phyloP scores from a whole-genome alignment of 2,113 vertebrate species.

The Rhizomys pruinosus region DNA sequence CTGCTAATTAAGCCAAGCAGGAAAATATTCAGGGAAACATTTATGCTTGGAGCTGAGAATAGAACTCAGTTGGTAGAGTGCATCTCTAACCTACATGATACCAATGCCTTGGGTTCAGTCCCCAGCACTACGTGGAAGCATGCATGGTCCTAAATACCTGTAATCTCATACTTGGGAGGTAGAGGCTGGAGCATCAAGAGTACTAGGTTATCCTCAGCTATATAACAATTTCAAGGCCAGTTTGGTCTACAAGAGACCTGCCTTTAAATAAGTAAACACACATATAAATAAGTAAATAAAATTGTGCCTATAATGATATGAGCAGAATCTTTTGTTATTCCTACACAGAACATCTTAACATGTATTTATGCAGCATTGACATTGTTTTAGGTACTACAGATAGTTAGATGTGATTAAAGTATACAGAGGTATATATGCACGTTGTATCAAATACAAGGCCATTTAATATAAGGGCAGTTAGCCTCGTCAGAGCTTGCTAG shows the following conservation, averaged over 20 bases:
- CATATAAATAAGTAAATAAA: too few relatives aligned
- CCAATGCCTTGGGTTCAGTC: not conserved
- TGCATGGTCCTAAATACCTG: not conserved
- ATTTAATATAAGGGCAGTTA: not conserved
- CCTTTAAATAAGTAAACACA: not conserved
- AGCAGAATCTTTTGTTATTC: not conserved
- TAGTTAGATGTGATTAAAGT: not conserved
- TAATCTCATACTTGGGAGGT: not conserved
- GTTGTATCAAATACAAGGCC: not conserved
- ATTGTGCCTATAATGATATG: not conserved
- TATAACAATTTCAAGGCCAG: not conserved
- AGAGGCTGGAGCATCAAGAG: not conserved
- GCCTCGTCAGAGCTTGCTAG: not conserved
- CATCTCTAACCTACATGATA: not conserved
- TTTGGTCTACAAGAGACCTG: not conserved
- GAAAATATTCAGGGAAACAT: not conserved
- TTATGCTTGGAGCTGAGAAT: not conserved
- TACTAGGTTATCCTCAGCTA: not conserved
- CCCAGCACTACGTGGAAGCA: rapidly evolving
- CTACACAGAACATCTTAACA: not conserved
- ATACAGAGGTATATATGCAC: rapidly evolving
- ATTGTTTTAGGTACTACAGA: not conserved
- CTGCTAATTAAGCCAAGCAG: not conserved
- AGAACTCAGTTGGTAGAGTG: not conserved
- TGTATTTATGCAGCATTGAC: not conserved